Evolutionary conservation across 2,113 vertebrate species (phyloP).

Genomic region (Myrmecobius fasciatus): DNA sequence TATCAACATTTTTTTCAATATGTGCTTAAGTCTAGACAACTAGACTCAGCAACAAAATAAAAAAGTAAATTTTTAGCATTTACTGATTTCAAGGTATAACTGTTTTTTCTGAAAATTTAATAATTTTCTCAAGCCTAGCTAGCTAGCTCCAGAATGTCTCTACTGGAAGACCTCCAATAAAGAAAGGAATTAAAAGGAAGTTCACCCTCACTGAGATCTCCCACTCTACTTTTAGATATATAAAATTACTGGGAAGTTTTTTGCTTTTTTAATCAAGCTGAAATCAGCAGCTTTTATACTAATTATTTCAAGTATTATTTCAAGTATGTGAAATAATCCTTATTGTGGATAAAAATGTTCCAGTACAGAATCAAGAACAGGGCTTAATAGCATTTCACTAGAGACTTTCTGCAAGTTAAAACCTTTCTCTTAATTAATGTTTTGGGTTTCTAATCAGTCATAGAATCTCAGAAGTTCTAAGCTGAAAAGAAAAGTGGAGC

Average conservation of each 20-base stretch:
- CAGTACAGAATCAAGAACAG: background rate
- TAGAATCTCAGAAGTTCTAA: background rate
- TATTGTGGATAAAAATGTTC: background rate
- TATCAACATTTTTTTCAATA: background rate
- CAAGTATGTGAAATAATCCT: no score
- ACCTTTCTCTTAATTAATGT: background rate
- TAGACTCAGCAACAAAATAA: no score
- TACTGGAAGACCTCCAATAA: background rate
- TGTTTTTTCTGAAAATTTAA: background rate
- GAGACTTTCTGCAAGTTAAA: background rate
- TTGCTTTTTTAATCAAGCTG: background rate
- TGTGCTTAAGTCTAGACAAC: background rate
- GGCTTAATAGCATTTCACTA: background rate
- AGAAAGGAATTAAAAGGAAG: background rate
- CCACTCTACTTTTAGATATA: background rate
- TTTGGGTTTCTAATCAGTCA: background rate
- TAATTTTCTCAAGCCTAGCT: background rate
- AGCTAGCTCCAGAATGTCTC: background rate
- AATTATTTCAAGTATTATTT: no score
- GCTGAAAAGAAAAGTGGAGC: background rate
- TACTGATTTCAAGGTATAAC: background rate
- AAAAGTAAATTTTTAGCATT: background rate
- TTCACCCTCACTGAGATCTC: background rate
- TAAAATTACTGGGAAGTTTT: background rate
- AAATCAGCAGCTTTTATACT: background rate